These are phyloP conservation scores for Xenopus petersii DNA, from an alignment of 2,797 vertebrate species.

Conservation along the genomic window DNA sequence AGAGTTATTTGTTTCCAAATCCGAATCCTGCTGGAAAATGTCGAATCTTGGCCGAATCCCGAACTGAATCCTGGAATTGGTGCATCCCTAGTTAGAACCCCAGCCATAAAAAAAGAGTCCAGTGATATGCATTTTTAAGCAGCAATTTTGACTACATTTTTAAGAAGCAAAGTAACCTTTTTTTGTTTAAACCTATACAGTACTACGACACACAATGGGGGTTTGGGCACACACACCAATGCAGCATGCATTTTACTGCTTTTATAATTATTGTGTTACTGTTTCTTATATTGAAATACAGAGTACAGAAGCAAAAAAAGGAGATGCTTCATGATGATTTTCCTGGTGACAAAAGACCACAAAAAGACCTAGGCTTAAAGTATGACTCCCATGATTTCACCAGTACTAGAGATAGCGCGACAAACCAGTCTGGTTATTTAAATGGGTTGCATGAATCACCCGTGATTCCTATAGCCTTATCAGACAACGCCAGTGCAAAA, in stretches of 20 bases:
- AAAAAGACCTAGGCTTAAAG: constrained; percentile 24
- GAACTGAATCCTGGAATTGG: no score
- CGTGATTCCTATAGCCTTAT: background rate
- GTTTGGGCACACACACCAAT: no score
- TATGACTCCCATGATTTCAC: constrained; percentile 19
- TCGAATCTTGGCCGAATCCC: no score
- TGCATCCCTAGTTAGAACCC: no score
- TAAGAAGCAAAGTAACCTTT: no score
- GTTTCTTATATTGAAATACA: constrained; percentile 42
- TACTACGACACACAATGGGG: no score
- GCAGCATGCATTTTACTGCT: background rate
- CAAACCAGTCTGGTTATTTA: constrained; percentile 14
- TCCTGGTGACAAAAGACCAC: constrained; percentile 17
- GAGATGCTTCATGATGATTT: constrained; percentile 47
- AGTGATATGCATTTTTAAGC: no score
- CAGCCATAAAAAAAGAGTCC: no score
- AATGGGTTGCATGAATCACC: constrained; percentile 26
- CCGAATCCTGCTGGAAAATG: no score
- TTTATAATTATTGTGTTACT: background rate
- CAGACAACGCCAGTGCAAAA: constrained; percentile 5
- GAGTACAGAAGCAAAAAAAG: constrained; percentile 49
- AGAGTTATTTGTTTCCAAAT: no score
- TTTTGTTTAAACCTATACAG: no score
- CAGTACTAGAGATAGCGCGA: constrained; percentile 7
- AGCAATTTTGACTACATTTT: no score